Base-by-base conservation (phyloP, 2,797 vertebrate genomes). In the Sebastes vulpes region DNA sequence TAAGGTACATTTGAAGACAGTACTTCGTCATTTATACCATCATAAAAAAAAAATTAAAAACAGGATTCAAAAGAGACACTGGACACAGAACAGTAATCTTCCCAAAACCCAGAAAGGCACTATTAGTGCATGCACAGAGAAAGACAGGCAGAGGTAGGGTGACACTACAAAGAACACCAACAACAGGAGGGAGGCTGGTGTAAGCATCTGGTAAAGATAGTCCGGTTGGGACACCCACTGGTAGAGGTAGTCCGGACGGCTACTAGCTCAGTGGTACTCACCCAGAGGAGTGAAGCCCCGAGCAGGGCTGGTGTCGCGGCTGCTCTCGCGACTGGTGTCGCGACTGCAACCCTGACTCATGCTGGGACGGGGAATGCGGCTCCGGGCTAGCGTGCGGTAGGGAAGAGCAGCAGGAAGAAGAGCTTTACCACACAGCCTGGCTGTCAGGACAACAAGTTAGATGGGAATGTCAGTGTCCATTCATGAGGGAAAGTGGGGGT, bases 341-440 rank as follows among this genome's bases (percentile, higher is more conserved):
- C 98, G 98, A 96, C 98, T 99, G 96, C 98, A 99, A 94, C 98
- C 98, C 97, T 99, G 98, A 98, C 98, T 99, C 98, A 99, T 97
- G 97, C 98, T 99, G 96, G 98, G 98, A 89, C 98, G 97, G 85
- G 98, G 98, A 93, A 99, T 99, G 92, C 98, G 98, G 97, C 97
- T 99, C 98, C 98, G 97, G 97, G 97, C 98, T 99, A 97, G 89
- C 88, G 80, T 99, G 98, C 96, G 97, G 97, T 96, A 96, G 96
- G 96, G 96, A 94, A 96, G 96, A 97, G 97, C 96, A 94, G 97
- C 96, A 97, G 97, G 97, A 96, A 97, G 96, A 98, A 98, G 96
- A 98, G 95, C 96, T 97, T 96, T 96, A 96, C 89, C 94, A 96
- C 92, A 94, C 90, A 95, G 91, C 82, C 86, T 89, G 92, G 94